phyloP scores from a whole-genome alignment of 2,797 vertebrate species.

The Sebastes vulpes region DNA sequence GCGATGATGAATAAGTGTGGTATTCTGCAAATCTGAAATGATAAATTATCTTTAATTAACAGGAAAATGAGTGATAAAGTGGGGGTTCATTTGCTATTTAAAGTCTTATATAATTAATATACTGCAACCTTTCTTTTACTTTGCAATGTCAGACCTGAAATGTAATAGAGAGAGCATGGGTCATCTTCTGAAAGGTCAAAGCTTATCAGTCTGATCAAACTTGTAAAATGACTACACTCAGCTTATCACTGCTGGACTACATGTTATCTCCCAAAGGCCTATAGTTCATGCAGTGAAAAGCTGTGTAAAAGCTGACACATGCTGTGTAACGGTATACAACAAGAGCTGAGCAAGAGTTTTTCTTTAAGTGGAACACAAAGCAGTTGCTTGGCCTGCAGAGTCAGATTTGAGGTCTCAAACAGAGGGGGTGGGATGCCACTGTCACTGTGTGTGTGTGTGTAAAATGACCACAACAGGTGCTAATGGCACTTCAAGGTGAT shows the following conservation, averaged over 20 bases:
- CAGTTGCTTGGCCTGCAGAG: slow-evolving; percentile 59
- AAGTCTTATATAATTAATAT: neutral
- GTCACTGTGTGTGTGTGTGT: slow-evolving; percentile 31
- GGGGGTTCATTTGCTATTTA: neutral
- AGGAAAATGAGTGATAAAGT: neutral
- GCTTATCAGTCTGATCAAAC: slow-evolving; percentile 27
- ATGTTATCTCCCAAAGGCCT: neutral
- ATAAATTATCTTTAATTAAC: neutral
- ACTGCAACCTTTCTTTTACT: neutral
- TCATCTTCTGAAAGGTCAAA: slow-evolving; percentile 29
- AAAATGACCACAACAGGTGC: slow-evolving; percentile 76
- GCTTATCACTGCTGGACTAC: neutral
- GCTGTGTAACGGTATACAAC: neutral
- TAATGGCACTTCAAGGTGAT: slow-evolving; percentile 74
- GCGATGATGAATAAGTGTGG: neutral
- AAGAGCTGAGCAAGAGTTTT: slow-evolving; percentile 13
- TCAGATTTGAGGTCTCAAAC: slow-evolving; percentile 38
- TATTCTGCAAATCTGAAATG: neutral
- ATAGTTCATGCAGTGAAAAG: neutral
- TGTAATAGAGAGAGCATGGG: neutral
- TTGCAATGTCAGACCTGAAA: neutral
- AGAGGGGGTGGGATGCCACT: slow-evolving; percentile 28
- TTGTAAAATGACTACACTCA: slow-evolving; percentile 6
- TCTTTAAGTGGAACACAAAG: slow-evolving; percentile 29
- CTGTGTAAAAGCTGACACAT: slow-evolving; percentile 23